Conservation (phyloP, 30 jellyfish, hydroid and myxozoan genomes). For the Turritopsis dohrnii region DNA sequence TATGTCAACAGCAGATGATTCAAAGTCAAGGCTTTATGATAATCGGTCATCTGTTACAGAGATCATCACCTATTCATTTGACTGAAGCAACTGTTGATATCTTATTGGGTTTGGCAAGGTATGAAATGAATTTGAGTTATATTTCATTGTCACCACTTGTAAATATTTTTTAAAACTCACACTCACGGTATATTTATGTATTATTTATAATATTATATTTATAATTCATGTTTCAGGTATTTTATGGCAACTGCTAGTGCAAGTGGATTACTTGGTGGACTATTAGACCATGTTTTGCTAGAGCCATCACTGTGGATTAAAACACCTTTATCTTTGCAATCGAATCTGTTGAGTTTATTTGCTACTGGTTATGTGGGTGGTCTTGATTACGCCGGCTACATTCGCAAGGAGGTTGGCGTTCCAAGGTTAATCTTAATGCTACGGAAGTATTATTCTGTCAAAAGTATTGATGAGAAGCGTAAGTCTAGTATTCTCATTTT, state of each 20-base stretch:
- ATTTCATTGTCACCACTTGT: background rate
- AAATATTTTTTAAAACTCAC: background rate
- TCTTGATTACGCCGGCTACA: constrained; percentile 90
- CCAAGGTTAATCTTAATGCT: constrained; percentile 79
- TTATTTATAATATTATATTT: background rate
- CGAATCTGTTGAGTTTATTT: constrained; percentile 81
- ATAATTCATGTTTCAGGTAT: constrained; percentile 31
- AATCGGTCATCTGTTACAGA: constrained; percentile 81
- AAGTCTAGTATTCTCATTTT: background rate
- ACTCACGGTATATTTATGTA: background rate
- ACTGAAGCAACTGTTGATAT: constrained; percentile 90
- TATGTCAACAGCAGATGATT: constrained; percentile 82
- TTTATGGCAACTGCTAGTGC: constrained; percentile 94
- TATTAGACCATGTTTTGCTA: constrained; percentile 68
- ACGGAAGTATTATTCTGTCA: constrained; percentile 64
- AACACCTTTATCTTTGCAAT: constrained; percentile 77
- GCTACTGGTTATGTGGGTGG: constrained; percentile 98
- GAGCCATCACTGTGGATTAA: constrained; percentile 88
- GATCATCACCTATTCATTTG: constrained; percentile 79
- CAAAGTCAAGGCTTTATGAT: constrained; percentile 90
- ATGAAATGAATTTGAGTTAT: background rate
- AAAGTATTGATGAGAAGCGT: background rate
- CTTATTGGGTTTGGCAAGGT: constrained; percentile 86
- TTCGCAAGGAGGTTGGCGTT: constrained; percentile 84
- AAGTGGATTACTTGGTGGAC: constrained; percentile 82